These are phyloP conservation scores for Xiphophorus hellerii DNA, from an alignment of 2,113 vertebrate species.

Conservation along the genomic window DNA sequence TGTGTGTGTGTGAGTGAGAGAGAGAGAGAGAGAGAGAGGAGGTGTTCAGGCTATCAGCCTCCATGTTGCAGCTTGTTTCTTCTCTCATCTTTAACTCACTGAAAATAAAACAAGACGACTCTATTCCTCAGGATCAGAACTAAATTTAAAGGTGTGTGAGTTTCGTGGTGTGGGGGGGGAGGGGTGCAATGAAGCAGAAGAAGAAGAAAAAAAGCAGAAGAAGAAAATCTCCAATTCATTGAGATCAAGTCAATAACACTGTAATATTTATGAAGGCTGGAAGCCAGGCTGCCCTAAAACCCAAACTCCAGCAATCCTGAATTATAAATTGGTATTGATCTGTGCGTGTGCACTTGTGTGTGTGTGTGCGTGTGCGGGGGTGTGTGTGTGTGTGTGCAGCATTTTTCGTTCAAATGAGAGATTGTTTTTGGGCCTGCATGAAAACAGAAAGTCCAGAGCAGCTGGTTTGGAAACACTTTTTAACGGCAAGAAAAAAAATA, in stretches of 20 bases:
- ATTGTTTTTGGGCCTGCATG: background rate
- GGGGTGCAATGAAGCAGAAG: constrained; percentile 33
- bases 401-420: background rate
- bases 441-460: background rate
- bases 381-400: constrained; percentile 9
- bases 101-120: constrained; percentile 74
- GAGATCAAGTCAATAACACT: constrained; percentile 84
- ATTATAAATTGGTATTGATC: constrained; percentile 87
- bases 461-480: background rate
- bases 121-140: constrained; percentile 58
- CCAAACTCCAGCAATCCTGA: constrained; percentile 85
- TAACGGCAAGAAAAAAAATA: no score
- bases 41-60: constrained; percentile 28
- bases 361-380: constrained; percentile 21
- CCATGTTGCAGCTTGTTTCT: constrained; percentile 65
- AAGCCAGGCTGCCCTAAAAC: constrained; percentile 82
- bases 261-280: constrained; percentile 84
- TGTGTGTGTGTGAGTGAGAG: no score
- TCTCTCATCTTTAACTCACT: constrained; percentile 68
- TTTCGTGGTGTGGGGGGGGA: background rate
- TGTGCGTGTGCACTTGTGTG: constrained; percentile 13
- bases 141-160: background rate
- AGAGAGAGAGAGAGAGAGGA: no score
- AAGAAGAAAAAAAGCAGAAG: constrained; percentile 56
- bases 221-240: constrained; percentile 83